A percentile compares a stretch with the other conserved stretches of the same genome.
These are phyloP conservation scores for Pseudochirops corinnae DNA, from an alignment of 2,797 vertebrate species.

Conservation along the genomic window DNA sequence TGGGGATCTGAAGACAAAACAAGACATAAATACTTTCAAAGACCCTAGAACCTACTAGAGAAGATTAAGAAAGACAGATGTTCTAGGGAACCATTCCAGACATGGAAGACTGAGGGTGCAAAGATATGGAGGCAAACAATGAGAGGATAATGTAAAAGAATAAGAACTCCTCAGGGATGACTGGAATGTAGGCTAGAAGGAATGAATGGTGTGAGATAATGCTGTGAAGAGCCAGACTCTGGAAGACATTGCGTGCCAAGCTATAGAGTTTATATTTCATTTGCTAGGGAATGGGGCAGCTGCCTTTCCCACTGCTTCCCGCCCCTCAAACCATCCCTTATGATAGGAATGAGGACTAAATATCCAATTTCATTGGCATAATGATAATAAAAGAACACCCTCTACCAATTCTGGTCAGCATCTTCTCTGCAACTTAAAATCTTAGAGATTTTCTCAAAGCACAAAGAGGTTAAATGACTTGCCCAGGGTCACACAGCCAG, in stretches of 20 bases:
- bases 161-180: not conserved
- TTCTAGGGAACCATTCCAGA: not conserved
- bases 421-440: not conserved
- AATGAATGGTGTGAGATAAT: not conserved
- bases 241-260: not conserved
- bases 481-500: not conserved
- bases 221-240: not conserved
- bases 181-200: not conserved
- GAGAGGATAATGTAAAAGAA: not conserved
- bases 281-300: not conserved
- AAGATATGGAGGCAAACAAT: not conserved
- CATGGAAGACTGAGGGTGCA: not conserved
- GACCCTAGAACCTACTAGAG: not conserved
- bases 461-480: not conserved
- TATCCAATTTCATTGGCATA: not conserved
- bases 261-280: not conserved
- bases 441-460: not conserved
- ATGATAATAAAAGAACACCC: not conserved
- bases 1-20: not conserved
- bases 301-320: not conserved
- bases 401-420: not conserved
- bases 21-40: not conserved
- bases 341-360: not conserved
- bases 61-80: not conserved
- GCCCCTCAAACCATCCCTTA: not conserved